Conservation (phyloP, 2,113 vertebrate species). For the Paradoxurus hermaphroditus region DNA sequence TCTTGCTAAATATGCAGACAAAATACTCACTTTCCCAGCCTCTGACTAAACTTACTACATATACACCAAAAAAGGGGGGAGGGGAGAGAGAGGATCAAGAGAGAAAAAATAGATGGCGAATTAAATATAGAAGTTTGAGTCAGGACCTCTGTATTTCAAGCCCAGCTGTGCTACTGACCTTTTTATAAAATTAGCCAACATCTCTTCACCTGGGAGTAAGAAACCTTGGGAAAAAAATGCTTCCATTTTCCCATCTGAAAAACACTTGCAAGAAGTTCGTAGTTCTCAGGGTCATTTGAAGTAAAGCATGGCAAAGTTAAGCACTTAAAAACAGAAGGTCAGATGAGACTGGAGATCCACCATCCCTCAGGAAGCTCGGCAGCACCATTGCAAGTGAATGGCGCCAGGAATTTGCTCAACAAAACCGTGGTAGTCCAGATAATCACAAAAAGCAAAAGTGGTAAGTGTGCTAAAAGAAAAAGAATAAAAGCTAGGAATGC, state of each 20-base stretch:
- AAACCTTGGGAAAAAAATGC: not conserved
- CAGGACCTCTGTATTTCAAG: conserved; percentile 50
- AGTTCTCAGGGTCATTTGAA: conserved; percentile 24
- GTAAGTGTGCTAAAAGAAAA: not conserved
- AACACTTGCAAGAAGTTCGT: not conserved
- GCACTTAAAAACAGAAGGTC: not conserved
- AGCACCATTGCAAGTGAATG: not conserved
- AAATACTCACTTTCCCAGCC: conserved; percentile 39
- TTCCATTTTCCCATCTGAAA: conserved; percentile 41
- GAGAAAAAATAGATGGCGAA: not conserved
- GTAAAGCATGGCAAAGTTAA: not conserved
- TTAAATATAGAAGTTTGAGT: conserved; percentile 63
- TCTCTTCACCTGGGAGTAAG: conserved; percentile 63
- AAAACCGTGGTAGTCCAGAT: not conserved
- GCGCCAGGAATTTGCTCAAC: not conserved
- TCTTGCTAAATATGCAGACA: conserved; percentile 34
- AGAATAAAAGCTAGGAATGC: not conserved
- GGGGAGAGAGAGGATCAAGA: too few relatives aligned
- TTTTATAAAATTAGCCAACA: conserved; percentile 58
- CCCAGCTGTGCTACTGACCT: conserved; percentile 54
- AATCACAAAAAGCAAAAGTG: not conserved
- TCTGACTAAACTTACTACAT: conserved; percentile 48
- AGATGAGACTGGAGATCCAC: not conserved
- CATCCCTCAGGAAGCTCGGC: not conserved
- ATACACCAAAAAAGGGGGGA: not conserved